These are phyloP conservation scores for Heliopora coerulea DNA, from an alignment of 92 coral and sea anemone species.

Conservation along the genomic window DNA sequence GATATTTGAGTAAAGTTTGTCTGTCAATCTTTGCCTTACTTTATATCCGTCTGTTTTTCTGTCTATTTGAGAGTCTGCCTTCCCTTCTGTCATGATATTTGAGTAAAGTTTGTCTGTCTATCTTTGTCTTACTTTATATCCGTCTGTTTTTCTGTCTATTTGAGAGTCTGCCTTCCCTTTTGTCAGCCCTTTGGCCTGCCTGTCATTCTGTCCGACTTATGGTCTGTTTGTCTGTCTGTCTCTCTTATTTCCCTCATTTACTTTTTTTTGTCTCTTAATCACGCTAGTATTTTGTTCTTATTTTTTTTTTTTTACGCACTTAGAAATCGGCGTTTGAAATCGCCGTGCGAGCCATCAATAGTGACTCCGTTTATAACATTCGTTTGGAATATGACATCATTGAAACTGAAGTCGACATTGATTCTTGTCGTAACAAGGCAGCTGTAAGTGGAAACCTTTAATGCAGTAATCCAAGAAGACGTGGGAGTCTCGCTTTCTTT, in stretches of 20 bases:
- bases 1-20: no score
- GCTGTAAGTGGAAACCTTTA: slow-evolving; percentile 55
- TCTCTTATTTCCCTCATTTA: background rate
- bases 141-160: no score
- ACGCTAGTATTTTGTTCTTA: background rate
- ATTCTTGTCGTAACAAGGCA: slow-evolving; percentile 69
- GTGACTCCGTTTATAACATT: slow-evolving; percentile 81
- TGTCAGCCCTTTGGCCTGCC: background rate
- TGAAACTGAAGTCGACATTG: slow-evolving; percentile 68
- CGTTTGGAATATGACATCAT: slow-evolving; percentile 77
- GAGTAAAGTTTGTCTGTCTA: background rate
- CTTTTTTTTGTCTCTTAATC: no score
- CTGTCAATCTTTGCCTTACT: no score
- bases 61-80: no score
- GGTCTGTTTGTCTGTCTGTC: background rate
- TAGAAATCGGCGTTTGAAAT: slow-evolving; percentile 82
- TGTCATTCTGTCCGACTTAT: no score
- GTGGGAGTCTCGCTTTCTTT: no score
- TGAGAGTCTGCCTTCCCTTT: no score
- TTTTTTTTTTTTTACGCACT: background rate
- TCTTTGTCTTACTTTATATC: background rate
- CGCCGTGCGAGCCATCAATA: slow-evolving; percentile 79
- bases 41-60: no score
- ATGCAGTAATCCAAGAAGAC: no score
- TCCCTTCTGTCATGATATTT: no score